phyloP scores from a whole-genome alignment of 23 tunicate species.

The Trididemnum nubilum region DNA sequence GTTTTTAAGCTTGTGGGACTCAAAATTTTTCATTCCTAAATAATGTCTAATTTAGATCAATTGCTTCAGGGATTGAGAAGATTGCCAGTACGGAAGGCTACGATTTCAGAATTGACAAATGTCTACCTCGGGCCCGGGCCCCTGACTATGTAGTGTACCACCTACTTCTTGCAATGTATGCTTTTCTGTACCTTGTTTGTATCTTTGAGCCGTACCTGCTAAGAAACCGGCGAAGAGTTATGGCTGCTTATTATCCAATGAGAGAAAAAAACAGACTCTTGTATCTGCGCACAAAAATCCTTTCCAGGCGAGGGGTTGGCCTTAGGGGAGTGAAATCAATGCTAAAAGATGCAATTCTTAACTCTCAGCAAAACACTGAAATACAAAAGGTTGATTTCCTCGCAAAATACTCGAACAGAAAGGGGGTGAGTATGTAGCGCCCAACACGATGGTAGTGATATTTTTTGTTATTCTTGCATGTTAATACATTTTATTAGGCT shows the following conservation, averaged over 20 bases:
- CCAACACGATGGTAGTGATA: not conserved
- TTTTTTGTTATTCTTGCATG: no score
- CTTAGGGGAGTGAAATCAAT: not conserved
- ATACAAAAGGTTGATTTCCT: constrained; percentile 28
- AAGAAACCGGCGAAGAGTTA: constrained; percentile 55
- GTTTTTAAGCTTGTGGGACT: no score
- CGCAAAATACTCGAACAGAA: constrained; percentile 28
- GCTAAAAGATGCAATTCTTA: constrained; percentile 29
- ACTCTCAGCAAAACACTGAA: constrained; percentile 36
- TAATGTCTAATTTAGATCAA: no score
- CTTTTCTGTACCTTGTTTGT: constrained; percentile 44
- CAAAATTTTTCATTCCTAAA: no score
- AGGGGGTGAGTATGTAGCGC: constrained; percentile 80
- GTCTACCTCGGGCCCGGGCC: constrained; percentile 57
- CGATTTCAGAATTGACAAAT: constrained; percentile 70
- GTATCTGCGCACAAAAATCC: constrained; percentile 64
- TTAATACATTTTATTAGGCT: no score
- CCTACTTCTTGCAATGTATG: constrained; percentile 29
- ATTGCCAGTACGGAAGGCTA: constrained; percentile 77
- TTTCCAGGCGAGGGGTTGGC: constrained; percentile 50
- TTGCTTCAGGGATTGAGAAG: constrained; percentile 55
- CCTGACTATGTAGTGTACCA: constrained; percentile 53
- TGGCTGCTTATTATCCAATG: constrained; percentile 68
- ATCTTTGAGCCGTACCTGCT: constrained; percentile 63
- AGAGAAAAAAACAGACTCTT: constrained; percentile 68